Conservation (phyloP, 2,888 invertebrate species). For the Mesorhabditis spiculigera region DNA sequence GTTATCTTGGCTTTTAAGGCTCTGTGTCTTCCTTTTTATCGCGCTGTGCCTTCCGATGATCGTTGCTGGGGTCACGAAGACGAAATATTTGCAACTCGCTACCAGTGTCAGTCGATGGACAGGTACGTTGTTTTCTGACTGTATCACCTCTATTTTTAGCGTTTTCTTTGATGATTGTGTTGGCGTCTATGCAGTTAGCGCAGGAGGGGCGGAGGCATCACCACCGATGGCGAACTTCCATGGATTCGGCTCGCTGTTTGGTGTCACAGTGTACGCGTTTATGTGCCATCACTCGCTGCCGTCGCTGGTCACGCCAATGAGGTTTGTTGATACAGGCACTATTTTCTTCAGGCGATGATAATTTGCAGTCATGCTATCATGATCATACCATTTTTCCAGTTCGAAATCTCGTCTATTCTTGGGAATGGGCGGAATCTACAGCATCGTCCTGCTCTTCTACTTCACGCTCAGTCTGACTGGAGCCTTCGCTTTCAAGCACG, state of each 20-base stretch:
- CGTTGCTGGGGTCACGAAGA: conserved; percentile 94
- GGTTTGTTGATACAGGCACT: conserved; percentile 25
- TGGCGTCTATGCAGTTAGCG: conserved; percentile 44
- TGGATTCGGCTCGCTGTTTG: conserved; percentile 83
- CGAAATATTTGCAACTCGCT: conserved; percentile 86
- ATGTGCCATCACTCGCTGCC: conserved; percentile 99
- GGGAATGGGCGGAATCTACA: conserved; percentile 77
- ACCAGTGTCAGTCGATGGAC: conserved; percentile 84
- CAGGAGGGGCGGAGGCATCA: conserved; percentile 70
- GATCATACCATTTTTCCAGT: conserved; percentile 52
- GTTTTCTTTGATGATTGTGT: conserved; percentile 49
- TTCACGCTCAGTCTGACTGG: conserved; percentile 79
- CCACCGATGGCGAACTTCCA: conserved; percentile 73
- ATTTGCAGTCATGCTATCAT: too few relatives aligned
- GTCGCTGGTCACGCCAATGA: conserved; percentile 81
- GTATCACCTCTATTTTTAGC: conserved; percentile 26
- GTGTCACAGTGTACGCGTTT: conserved; percentile 89
- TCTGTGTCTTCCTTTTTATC: conserved; percentile 47
- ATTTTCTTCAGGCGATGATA: too few relatives aligned
- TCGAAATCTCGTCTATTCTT: conserved; percentile 69
- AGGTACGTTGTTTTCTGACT: conserved; percentile 60
- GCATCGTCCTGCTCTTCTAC: conserved; percentile 81
- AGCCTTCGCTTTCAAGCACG: conserved; percentile 65
- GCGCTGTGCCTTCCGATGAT: conserved; percentile 71
- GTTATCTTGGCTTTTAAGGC: conserved; percentile 28